These are phyloP conservation scores for Oreochromis tanganicae DNA, from an alignment of 2,113 vertebrate genomes.

Conservation along the genomic window DNA sequence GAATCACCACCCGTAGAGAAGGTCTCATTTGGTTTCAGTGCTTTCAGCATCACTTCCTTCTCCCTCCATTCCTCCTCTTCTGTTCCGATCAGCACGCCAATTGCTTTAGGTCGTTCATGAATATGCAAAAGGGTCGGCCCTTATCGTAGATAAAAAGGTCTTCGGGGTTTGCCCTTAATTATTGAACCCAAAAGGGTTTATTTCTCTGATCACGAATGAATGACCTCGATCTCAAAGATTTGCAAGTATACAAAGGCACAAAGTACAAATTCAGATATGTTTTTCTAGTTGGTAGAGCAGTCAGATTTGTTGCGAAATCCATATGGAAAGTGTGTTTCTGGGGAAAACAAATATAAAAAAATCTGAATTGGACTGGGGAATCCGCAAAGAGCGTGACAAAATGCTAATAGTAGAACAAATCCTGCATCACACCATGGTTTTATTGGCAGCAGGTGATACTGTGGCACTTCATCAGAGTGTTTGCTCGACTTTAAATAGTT, in stretches of 20 bases:
- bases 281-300: background rate
- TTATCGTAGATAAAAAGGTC: conserved; percentile 40
- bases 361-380: background rate
- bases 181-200: conserved; percentile 25
- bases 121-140: conserved; percentile 50
- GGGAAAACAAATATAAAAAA: background rate
- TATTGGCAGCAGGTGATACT: background rate
- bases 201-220: conserved; percentile 2
- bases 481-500: background rate
- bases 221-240: background rate
- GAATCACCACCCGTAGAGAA: conserved; percentile 44
- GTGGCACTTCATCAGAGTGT: background rate
- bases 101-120: conserved; percentile 59
- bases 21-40: conserved; percentile 40
- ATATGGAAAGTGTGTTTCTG: background rate
- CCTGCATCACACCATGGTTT: background rate
- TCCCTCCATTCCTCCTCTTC: conserved; percentile 17
- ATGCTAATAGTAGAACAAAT: background rate
- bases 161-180: conserved; percentile 42
- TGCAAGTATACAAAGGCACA: background rate
- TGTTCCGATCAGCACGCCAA: conserved; percentile 45
- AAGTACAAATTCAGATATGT: background rate
- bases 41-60: conserved; percentile 47
- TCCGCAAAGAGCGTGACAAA: background rate
- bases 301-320: conserved; percentile 5